Percentiles rank a stretch among this genome's conserved stretches.
These are phyloP conservation scores for Muscidifurax raptorellus DNA, from an alignment of 1,140 invertebrate genomes.

Conservation along the genomic window DNA sequence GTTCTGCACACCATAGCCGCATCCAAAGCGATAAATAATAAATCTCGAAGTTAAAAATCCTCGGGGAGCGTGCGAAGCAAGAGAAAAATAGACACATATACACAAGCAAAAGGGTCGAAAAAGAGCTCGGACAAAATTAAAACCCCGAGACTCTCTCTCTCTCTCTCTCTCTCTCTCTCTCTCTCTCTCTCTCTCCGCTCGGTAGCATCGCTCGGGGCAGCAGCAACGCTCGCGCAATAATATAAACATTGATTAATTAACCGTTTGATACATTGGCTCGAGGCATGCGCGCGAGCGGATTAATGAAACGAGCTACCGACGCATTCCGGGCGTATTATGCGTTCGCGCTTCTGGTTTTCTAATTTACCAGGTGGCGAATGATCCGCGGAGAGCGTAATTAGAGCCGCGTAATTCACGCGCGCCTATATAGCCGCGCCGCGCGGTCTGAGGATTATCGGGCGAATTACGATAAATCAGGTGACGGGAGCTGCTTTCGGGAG, in stretches of 20 bases:
- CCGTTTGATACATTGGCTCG: conserved; percentile 63
- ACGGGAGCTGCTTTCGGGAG: neutral
- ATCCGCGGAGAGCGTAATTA: conserved; percentile 16
- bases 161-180: too few relatives aligned
- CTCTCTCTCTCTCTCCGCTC: too few relatives aligned
- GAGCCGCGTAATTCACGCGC: neutral
- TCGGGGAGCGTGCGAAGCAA: neutral
- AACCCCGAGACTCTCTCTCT: neutral
- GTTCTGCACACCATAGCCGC: too few relatives aligned
- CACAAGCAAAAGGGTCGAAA: neutral
- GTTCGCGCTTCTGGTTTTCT: conserved; percentile 23
- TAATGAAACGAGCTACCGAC: conserved; percentile 62
- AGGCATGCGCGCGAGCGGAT: conserved; percentile 59
- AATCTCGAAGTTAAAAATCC: neutral
- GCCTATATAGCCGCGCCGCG: too few relatives aligned
- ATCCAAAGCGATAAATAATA: neutral
- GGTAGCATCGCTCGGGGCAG: conserved; percentile 52
- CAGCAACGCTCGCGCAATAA: conserved; percentile 63
- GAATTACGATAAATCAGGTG: conserved; percentile 19
- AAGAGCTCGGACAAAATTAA: neutral
- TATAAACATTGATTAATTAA: conserved; percentile 73
- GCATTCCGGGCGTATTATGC: conserved; percentile 24
- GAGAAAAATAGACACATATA: too few relatives aligned
- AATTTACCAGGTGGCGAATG: conserved; percentile 5
- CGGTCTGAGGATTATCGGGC: conserved; percentile 30